Percentiles rank a stretch among this genome's conserved stretches.
Conservation (phyloP, 2,888 invertebrate species). For the Eupithecia subfuscata region DNA sequence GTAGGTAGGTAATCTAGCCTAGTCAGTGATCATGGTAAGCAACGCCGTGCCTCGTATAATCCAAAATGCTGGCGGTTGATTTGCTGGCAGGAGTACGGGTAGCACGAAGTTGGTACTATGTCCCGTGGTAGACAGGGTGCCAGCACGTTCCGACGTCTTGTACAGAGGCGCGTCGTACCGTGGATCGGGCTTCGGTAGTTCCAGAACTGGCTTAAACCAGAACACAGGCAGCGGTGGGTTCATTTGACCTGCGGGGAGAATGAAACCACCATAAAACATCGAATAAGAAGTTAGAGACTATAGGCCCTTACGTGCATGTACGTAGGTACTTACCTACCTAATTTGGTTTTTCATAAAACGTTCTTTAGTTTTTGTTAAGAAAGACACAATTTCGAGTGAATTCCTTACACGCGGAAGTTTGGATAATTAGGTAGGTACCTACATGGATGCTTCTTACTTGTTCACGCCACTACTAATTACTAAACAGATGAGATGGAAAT, state of each 20-base stretch:
- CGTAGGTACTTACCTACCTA: too few relatives aligned
- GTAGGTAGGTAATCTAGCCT: conserved; percentile 43
- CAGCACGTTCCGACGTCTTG: conserved; percentile 94
- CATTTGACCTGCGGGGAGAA: conserved; percentile 85
- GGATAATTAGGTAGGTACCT: too few relatives aligned
- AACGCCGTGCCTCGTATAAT: conserved; percentile 94
- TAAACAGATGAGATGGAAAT: too few relatives aligned
- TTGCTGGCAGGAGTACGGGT: conserved; percentile 88
- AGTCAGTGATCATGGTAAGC: conserved; percentile 92
- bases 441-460: too few relatives aligned
- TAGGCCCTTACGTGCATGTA: too few relatives aligned
- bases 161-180: conserved; percentile 92
- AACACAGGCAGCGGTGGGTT: conserved; percentile 88
- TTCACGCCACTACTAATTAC: too few relatives aligned
- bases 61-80: conserved; percentile 89
- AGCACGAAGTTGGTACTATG: conserved; percentile 97
- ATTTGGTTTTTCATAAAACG: too few relatives aligned
- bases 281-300: neutral
- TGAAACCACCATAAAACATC: neutral
- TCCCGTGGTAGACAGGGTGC: conserved; percentile 94
- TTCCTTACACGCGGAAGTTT: too few relatives aligned
- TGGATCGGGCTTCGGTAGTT: conserved; percentile 84
- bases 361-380: too few relatives aligned
- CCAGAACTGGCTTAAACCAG: conserved; percentile 86
- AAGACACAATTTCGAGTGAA: too few relatives aligned